These are phyloP conservation scores for Drosophila flavopinicola DNA, from an alignment of 2,888 invertebrate species.

Conservation along the genomic window DNA sequence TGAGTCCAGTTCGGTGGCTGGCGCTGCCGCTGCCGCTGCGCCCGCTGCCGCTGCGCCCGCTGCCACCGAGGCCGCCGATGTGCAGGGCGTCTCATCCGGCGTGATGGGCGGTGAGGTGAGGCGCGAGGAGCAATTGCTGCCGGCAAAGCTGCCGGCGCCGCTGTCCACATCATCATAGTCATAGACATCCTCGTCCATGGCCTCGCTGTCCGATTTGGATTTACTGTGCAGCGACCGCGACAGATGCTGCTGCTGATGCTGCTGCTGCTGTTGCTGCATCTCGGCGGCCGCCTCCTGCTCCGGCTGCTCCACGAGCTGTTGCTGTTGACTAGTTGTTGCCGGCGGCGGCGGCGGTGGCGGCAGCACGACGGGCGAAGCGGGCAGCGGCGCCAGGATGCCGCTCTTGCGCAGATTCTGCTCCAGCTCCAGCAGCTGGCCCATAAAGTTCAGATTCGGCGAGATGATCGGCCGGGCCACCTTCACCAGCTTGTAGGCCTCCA, in stretches of 20 bases:
- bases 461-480: conserved; percentile 94
- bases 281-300: conserved; percentile 46
- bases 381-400: conserved; percentile 79
- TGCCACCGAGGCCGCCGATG: conserved; percentile 56
- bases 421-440: conserved; percentile 94
- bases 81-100: conserved; percentile 76
- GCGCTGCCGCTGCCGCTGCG: conserved; percentile 46
- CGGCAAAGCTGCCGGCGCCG: conserved; percentile 68
- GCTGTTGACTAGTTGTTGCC: conserved; percentile 58
- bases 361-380: conserved; percentile 23
- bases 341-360: conserved; percentile 19
- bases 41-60: conserved; percentile 42
- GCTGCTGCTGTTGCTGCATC: conserved; percentile 8
- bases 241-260: conserved; percentile 7
- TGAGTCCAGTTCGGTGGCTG: conserved; percentile 57
- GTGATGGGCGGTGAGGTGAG: conserved; percentile 81
- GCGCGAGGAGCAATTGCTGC: conserved; percentile 80
- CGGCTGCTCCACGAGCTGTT: conserved; percentile 58
- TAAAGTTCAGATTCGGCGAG: conserved; percentile 97
- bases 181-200: conserved; percentile 75
- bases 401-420: conserved; percentile 88
- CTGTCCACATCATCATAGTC: conserved; percentile 74
- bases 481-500: conserved; percentile 94
- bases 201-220: conserved; percentile 75
- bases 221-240: conserved; percentile 37